Evolutionary conservation across 37 sponge, comb jelly and placozoan genomes (phyloP).

Genomic region (Eunapius fragilis): DNA sequence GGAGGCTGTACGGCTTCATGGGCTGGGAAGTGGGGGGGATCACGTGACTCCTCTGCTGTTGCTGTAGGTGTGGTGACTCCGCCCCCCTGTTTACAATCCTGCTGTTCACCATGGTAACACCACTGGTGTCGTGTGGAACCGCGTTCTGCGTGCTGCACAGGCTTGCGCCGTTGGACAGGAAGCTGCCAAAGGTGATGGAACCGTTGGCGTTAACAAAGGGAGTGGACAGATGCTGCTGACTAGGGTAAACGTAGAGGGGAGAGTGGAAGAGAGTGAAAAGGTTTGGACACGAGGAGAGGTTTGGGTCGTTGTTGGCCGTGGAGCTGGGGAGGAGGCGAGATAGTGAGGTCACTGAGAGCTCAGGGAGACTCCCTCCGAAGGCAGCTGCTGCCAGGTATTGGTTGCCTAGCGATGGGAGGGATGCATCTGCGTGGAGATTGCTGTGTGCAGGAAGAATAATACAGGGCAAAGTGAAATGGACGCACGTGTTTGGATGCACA

Average conservation of each 20-base stretch:
- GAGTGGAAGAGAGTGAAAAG: slow-evolving; percentile 56
- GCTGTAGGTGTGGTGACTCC: neutral
- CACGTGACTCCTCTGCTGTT: neutral
- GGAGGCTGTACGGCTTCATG: neutral
- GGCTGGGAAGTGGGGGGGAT: neutral
- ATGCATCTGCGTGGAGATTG: slow-evolving; percentile 67
- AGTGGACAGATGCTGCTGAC: slow-evolving; percentile 63
- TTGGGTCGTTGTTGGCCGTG: slow-evolving; percentile 20
- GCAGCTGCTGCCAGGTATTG: slow-evolving; percentile 64
- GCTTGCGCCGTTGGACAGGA: slow-evolving; percentile 53
- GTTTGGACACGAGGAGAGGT: slow-evolving; percentile 19
- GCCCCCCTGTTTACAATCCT: neutral
- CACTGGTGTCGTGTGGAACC: neutral
- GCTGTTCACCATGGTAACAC: neutral
- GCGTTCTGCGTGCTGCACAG: slow-evolving; percentile 31
- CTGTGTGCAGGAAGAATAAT: slow-evolving; percentile 4
- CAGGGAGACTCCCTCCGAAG: slow-evolving; percentile 84
- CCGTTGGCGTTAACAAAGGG: slow-evolving; percentile 56
- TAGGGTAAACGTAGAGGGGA: slow-evolving; percentile 69
- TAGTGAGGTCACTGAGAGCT: slow-evolving; percentile 80
- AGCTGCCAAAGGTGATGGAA: slow-evolving; percentile 56
- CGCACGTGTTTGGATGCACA: no score
- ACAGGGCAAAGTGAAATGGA: neutral
- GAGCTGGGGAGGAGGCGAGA: slow-evolving; percentile 75
- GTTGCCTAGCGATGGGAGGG: slow-evolving; percentile 71